Evolutionary conservation across 1,140 invertebrate genomes (phyloP), one percentile per base, ranked within the genome.

Genomic region (Scaptomyza hsui): DNA sequence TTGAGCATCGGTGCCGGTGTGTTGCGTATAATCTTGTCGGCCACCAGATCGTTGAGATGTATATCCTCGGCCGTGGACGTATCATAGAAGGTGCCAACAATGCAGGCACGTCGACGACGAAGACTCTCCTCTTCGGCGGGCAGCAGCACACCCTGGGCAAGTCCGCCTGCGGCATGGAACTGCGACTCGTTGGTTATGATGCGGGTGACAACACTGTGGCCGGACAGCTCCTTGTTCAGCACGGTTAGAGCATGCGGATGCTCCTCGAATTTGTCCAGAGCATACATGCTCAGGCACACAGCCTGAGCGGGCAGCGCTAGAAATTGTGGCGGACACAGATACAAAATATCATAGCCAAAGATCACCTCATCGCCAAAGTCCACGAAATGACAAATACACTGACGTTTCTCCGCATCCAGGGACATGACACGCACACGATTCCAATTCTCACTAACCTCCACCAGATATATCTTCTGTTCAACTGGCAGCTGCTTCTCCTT

Each of bases 251-350:
- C 82, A 65, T 89, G 75, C 3, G 89, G 90, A 76, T 91, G 82
- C 21, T 80, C 90, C 37, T 75, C 89, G n/a, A 91, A 91, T 59
- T 91, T 91, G 42, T 91, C 90, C 42, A 91, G 19, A 0, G 89
- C 90, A 37, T 90, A 91, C 62, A 91, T 71, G 24, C 79, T 81
- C 1, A 91, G 64, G 9, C 88, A 88, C 1, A 91, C 72, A 2
- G 89, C 91, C 55, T 91, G 91, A 9, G 85, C 61, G 0, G 91
- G 78, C 4, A 91, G 74, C 15, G 53, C 52, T 12, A 91, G 48
- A 41, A 90, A 91, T 16, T 80, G 53, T 0, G 73, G 7, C 2
- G 81, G 67, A 47, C 90, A 90, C 18, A 63, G 4, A 42, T 73
- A 74, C 1, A 91, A 60, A 3, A 78, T 39, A 18, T 72, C 69